These are phyloP conservation scores for Riptortus pedestris DNA, from an alignment of 1,140 invertebrate genomes.

Conservation along the genomic window DNA sequence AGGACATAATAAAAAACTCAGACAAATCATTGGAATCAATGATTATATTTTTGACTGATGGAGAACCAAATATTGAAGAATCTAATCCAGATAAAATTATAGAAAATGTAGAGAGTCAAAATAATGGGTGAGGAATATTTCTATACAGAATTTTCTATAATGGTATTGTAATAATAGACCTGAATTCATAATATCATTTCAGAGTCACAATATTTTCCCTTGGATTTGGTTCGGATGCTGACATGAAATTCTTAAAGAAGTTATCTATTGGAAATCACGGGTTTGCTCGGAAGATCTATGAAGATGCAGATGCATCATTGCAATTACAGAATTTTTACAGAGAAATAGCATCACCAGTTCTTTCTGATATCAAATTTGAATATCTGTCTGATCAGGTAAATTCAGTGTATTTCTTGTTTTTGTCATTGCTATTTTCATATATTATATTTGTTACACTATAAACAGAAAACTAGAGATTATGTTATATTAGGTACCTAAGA, in stretches of 20 bases:
- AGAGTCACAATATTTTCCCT: conserved; percentile 46
- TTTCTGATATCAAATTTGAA: conserved; percentile 53
- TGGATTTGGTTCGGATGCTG: conserved; percentile 60
- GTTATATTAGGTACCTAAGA: too few relatives aligned
- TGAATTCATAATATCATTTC: background rate
- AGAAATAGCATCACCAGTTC: conserved; percentile 56
- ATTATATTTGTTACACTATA: too few relatives aligned
- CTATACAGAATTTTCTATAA: background rate
- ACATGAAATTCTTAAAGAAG: conserved; percentile 53
- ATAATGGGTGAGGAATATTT: conserved; percentile 12
- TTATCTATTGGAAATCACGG: conserved; percentile 53
- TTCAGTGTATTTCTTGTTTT: too few relatives aligned
- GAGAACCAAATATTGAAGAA: conserved; percentile 54
- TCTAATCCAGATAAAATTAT: conserved; percentile 45
- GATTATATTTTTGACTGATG: conserved; percentile 66
- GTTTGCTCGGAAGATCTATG: conserved; percentile 61
- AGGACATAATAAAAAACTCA: conserved; percentile 25
- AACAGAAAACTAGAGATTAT: too few relatives aligned
- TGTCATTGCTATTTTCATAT: too few relatives aligned
- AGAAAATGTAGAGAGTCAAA: conserved; percentile 28
- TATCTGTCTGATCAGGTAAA: conserved; percentile 45
- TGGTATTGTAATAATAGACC: background rate
- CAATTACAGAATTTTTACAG: conserved; percentile 61
- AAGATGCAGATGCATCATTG: conserved; percentile 54
- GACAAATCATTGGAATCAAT: conserved; percentile 43